Conservation (phyloP, 2,888 invertebrate genomes). For the Branchellion lobata region DNA sequence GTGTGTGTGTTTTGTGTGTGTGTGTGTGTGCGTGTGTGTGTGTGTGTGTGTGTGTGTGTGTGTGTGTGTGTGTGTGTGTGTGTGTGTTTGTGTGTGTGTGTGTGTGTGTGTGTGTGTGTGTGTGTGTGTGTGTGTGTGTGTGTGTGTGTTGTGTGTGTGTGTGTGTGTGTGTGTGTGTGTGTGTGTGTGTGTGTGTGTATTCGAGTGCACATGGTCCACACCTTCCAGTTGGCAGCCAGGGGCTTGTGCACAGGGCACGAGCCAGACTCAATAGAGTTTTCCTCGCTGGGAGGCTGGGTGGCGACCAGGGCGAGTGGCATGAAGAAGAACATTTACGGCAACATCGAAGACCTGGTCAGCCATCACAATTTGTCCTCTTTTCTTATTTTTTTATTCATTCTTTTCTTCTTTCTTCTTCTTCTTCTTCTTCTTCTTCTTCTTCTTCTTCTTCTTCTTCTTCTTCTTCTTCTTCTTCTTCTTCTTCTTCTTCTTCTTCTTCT, state of each 20-base stretch:
- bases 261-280: conserved; percentile 95
- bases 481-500: background rate
- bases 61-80: too few relatives aligned
- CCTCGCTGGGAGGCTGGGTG: conserved; percentile 88
- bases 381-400: too few relatives aligned
- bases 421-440: conserved; percentile 2
- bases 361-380: conserved; percentile 21
- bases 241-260: conserved; percentile 89
- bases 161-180: too few relatives aligned
- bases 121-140: too few relatives aligned
- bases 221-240: conserved; percentile 72
- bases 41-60: too few relatives aligned
- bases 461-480: background rate
- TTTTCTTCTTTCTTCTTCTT: background rate
- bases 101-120: too few relatives aligned
- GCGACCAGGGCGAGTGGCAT: conserved; percentile 95
- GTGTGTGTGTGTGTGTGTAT: too few relatives aligned
- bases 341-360: conserved; percentile 83
- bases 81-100: too few relatives aligned
- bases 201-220: too few relatives aligned
- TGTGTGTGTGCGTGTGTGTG: too few relatives aligned
- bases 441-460: conserved; percentile 18
- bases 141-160: too few relatives aligned
- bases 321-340: conserved; percentile 98
- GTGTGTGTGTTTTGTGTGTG: too few relatives aligned